phyloP scores from a whole-genome alignment of 2,797 vertebrate species.

The Manis crassicaudata region DNA sequence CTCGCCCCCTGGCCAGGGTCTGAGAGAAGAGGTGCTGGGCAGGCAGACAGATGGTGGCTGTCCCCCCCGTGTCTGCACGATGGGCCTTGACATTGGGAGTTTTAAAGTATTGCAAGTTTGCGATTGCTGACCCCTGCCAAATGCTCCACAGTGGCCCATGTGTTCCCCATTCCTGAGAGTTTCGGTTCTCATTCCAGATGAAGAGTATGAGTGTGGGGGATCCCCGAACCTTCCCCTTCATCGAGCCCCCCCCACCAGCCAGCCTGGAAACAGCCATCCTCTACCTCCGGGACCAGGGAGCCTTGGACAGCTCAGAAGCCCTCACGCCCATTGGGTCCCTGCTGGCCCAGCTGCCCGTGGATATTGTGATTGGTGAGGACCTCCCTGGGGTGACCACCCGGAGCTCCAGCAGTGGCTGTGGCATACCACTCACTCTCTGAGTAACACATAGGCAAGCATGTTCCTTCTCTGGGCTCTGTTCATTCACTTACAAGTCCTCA shows the following conservation, averaged over 20 bases:
- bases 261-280: conserved; percentile 93
- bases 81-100: neutral
- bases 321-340: conserved; percentile 93
- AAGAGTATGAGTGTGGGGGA: conserved; percentile 95
- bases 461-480: neutral
- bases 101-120: neutral
- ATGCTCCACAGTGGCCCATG: neutral
- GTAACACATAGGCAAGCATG: fast-evolving
- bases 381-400: fast-evolving
- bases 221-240: conserved; percentile 93
- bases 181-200: conserved; percentile 88
- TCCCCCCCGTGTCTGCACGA: neutral
- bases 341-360: conserved; percentile 94
- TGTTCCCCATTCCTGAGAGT: neutral
- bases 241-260: conserved; percentile 91
- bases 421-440: neutral
- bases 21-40: neutral
- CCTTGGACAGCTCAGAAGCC: conserved; percentile 87
- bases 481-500: neutral
- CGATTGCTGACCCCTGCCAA: too few relatives aligned
- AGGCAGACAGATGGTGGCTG: neutral
- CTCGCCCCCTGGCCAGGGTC: neutral
- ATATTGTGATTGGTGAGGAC: conserved; percentile 93
- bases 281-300: conserved; percentile 94
- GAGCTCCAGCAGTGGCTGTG: neutral